Base-by-base conservation (phyloP, 2,797 vertebrate genomes). In the Apodemus agrarius region DNA sequence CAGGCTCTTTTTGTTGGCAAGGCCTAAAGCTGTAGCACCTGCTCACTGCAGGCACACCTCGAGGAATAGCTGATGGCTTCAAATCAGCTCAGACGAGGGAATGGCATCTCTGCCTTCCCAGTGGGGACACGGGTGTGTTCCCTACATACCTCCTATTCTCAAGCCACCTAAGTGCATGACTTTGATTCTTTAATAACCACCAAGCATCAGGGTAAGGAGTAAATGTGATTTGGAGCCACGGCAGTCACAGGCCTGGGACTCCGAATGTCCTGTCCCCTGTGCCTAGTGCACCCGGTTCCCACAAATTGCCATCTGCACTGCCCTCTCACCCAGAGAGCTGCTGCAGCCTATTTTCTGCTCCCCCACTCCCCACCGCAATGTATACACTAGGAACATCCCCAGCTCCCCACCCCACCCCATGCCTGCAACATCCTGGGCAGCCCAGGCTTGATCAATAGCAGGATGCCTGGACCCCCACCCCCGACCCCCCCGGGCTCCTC, bases 381-480 rank as follows among this genome's bases (percentile, higher is more conserved):
- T 7, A 0, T 12, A 26, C 65, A 59, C 43, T 10, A 22, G 26
- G 46, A 13, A 6, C 46, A 6, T 17, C 19, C 11, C 0, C 0
- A 19, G 1, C 29, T 4, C 12, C 46, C 16, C 10, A 61, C 5
- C 69, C 16, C 6, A 1, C 10, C 37, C 14, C 2, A 29, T 19
- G 26, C 82, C 85, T 43, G 43, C 3, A 59, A 49, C 72, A 34
- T 1, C 59, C 29, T 3, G 49, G 61, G 49, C 54, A n/a, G 21
- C 17, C 49, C 1, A 4, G 61, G 1, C 6, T 67, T 88, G 65
- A 80, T 31, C 21, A 3, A 75, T 37, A 63, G 31, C 46, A 6
- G 1, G 19, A 0, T 0, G 49, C 74, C 78, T 7, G 24, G 34
- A 22, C 72, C 21, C 72, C 34, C 17, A 37, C 11, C 4, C 21